These are phyloP conservation scores for Agrochola lychnidis DNA, from an alignment of 2,888 invertebrate species.

Conservation along the genomic window DNA sequence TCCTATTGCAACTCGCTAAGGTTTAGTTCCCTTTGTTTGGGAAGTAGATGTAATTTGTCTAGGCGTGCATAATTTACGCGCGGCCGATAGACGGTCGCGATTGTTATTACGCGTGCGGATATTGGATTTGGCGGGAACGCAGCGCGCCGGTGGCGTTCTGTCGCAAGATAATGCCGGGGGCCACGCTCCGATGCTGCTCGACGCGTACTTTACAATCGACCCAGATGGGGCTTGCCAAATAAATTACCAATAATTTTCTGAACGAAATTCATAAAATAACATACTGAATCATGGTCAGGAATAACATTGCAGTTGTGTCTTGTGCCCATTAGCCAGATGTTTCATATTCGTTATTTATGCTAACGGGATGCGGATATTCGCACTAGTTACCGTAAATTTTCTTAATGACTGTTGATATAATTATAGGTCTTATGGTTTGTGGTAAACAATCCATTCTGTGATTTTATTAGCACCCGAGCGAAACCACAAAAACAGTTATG, in stretches of 20 bases:
- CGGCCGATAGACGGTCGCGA: conserved; percentile 89
- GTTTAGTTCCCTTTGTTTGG: conserved; percentile 61
- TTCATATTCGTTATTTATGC: conserved; percentile 38
- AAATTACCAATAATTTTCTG: conserved; percentile 65
- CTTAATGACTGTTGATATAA: conserved; percentile 4
- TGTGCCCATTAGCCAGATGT: conserved; percentile 53
- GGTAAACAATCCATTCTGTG: not conserved
- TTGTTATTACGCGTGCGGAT: conserved; percentile 90
- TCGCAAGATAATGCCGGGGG: conserved; percentile 79
- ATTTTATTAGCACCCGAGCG: not conserved
- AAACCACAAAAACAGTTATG: not conserved
- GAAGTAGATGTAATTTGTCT: conserved; percentile 62
- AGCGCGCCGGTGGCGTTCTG: conserved; percentile 74
- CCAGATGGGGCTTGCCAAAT: conserved; percentile 64
- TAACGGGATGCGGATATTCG: conserved; percentile 24
- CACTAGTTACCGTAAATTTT: conserved; percentile 16
- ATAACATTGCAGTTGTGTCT: conserved; percentile 47
- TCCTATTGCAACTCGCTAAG: conserved; percentile 64
- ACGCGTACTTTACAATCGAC: conserved; percentile 63
- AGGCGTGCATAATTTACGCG: conserved; percentile 89
- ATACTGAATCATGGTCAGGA: conserved; percentile 51
- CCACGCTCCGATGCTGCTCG: conserved; percentile 59
- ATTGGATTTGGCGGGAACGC: conserved; percentile 87
- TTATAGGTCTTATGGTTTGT: not conserved
- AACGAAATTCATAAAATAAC: conserved; percentile 54